Conservation (phyloP, 2,888 invertebrate genomes). For the Luperina nickerlii region DNA sequence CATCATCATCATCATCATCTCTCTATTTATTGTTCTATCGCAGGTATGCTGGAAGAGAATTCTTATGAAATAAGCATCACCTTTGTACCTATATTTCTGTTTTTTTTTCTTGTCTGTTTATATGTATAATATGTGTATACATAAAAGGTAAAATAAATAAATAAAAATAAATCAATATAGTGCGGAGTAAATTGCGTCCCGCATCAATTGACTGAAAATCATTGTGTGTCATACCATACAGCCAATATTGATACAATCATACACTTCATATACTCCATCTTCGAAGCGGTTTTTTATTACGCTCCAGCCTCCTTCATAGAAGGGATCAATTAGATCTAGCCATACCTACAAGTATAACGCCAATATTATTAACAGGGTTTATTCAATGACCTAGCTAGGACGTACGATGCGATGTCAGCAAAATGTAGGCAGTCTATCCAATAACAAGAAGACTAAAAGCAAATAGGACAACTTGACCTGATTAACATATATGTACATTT, state of each 20-base stretch:
- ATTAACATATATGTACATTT: too few relatives aligned
- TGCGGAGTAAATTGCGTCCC: slow-evolving; percentile 3
- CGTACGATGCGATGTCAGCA: neutral
- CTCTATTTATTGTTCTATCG: too few relatives aligned
- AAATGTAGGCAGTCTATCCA: neutral
- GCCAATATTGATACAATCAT: neutral
- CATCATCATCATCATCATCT: too few relatives aligned
- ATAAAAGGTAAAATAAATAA: too few relatives aligned
- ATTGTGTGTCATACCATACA: neutral
- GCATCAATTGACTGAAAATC: slow-evolving; percentile 19
- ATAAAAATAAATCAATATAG: too few relatives aligned
- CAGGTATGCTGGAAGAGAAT: too few relatives aligned
- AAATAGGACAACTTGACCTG: neutral
- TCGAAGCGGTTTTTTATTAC: slow-evolving; percentile 2
- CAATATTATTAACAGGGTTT: neutral
- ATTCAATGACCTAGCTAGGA: neutral
- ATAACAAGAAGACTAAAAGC: neutral
- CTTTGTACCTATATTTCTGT: too few relatives aligned
- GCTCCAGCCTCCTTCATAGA: neutral
- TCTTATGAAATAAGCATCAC: too few relatives aligned
- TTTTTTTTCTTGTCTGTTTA: too few relatives aligned
- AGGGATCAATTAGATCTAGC: neutral
- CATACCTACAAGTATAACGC: neutral
- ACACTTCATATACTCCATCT: neutral
- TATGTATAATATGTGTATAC: too few relatives aligned